Evolutionary conservation across 2,113 vertebrate species (phyloP).

Genomic region (Malaclemys terrapin): DNA sequence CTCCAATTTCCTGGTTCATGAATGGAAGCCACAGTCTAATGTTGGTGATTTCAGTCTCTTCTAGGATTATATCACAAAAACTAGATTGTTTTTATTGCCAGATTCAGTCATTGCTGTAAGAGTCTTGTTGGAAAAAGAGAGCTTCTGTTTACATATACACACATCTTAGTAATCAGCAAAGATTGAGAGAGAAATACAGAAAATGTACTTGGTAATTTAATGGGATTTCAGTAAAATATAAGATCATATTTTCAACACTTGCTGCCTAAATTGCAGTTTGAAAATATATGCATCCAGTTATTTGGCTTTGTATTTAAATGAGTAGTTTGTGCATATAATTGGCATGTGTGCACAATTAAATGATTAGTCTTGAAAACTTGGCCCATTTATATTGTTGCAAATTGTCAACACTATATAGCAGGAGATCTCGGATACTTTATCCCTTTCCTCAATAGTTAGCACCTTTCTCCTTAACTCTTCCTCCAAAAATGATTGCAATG

Average conservation of each 20-base stretch:
- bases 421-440: not conserved
- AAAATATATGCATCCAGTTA: not conserved
- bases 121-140: not conserved
- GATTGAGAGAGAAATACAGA: not conserved
- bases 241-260: not conserved
- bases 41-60: not conserved
- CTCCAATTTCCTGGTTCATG: not conserved
- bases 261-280: not conserved
- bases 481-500: not conserved
- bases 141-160: not conserved
- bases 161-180: not conserved
- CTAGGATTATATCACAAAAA: not conserved
- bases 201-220: fast-evolving
- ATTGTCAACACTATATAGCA: not conserved
- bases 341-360: not conserved
- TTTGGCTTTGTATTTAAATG: not conserved
- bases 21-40: not conserved
- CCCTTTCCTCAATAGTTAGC: not conserved
- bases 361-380: not conserved
- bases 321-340: not conserved
- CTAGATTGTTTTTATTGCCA: not conserved
- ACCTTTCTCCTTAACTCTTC: not conserved
- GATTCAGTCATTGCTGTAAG: not conserved
- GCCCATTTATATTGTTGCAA: not conserved
- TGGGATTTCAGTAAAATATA: not conserved